Base-by-base conservation (phyloP, 2,113 vertebrate genomes). In the Spea bombifrons region DNA sequence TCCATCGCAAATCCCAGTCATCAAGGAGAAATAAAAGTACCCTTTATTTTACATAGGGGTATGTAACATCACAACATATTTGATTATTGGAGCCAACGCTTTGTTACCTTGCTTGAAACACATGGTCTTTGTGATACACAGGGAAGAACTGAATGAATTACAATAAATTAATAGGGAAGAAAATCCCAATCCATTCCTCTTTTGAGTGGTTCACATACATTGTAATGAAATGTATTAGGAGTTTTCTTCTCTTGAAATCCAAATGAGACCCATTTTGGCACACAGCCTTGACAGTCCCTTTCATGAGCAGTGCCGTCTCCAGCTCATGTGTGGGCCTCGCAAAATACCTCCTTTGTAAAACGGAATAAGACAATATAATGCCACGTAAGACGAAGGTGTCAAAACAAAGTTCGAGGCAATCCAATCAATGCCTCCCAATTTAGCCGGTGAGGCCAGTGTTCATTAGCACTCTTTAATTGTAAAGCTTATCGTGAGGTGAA, bases 361-460 rank as follows among this genome's bases (percentile, higher is more conserved):
- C 90, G 92, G 93, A 92, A 88, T 86, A 91, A 95, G 93, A 95
- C 93, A 93, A 93, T 94, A 95, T 92, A 94, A 95, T 94, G 92
- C 92, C 88, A 93, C 89, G 88, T 89, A 94, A 94, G 93, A 95
- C 89, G 91, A 94, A 92, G 90, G 90, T 92, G 91, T 92, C 92
- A 94, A 93, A 93, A 93, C 91, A 88, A 92, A 91, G 92, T 94
- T 92, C 90, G 89, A 92, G 85, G 90, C 95, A 96, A 97, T 95
- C 93, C 94, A 95, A 96, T 96, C 94, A 96, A 91, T 93, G 92
- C 91, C 90, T 94, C 93, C 93, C 93, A 93, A 95, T 94, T 95
- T 93, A 93, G 90, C 90, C 90, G 90, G 92, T 96, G 93, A 96
- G 96, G 93, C 89, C 89, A 91, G 85, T 92, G 90, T 90, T 92